These are phyloP conservation scores for Orycteropus afer DNA, from an alignment of 2,113 vertebrate species.

Conservation along the genomic window DNA sequence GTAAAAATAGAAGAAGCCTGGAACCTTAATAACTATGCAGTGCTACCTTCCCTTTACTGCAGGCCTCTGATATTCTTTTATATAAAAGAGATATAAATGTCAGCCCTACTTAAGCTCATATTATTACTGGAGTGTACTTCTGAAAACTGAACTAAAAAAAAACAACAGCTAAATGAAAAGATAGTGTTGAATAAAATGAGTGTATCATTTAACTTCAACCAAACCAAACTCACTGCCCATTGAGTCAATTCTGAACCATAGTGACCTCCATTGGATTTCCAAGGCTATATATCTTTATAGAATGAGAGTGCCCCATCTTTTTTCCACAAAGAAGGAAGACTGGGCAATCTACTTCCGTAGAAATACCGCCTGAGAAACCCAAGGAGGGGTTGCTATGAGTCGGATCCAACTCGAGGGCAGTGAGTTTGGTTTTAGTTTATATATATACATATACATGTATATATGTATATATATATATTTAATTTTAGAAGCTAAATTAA, in stretches of 20 bases:
- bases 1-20: background rate
- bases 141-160: background rate
- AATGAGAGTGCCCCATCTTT: too few relatives aligned
- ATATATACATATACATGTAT: too few relatives aligned
- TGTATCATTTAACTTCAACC: background rate
- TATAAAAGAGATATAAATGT: background rate
- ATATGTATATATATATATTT: background rate
- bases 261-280: too few relatives aligned
- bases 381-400: too few relatives aligned
- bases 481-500: slow-evolving; percentile 1
- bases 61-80: background rate
- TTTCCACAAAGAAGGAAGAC: too few relatives aligned
- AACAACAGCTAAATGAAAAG: background rate
- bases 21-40: background rate
- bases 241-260: too few relatives aligned
- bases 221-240: too few relatives aligned
- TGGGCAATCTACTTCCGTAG: too few relatives aligned
- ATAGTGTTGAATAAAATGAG: slow-evolving; percentile 5
- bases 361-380: too few relatives aligned
- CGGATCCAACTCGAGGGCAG: too few relatives aligned
- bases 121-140: background rate
- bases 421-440: too few relatives aligned
- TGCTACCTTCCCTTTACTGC: background rate
- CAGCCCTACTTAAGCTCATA: background rate
- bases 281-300: too few relatives aligned